Conservation (phyloP, 2,113 vertebrate species). For the Gymnogyps californianus region DNA sequence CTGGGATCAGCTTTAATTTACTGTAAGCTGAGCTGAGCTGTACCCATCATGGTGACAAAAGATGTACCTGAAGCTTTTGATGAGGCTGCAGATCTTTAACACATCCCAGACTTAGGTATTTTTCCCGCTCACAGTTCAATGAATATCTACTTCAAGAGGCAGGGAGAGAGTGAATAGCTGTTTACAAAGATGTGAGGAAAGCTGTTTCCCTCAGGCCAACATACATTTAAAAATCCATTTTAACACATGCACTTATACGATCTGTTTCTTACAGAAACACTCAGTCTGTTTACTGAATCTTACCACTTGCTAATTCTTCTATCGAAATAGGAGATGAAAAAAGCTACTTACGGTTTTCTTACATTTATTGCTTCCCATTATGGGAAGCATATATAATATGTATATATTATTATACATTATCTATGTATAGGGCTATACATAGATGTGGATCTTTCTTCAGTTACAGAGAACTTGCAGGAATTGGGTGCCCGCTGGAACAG, state of each 20-base stretch:
- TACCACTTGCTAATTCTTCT: neutral
- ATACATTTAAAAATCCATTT: slow-evolving; percentile 41
- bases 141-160: neutral
- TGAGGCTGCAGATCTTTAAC: slow-evolving; percentile 34
- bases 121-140: slow-evolving; percentile 5
- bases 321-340: neutral
- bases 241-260: neutral
- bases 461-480: neutral
- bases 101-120: neutral
- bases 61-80: slow-evolving; percentile 36
- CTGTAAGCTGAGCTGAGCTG: slow-evolving; percentile 9
- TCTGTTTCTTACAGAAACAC: neutral
- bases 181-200: slow-evolving; percentile 47
- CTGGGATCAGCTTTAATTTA: slow-evolving; percentile 49
- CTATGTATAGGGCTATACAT: neutral
- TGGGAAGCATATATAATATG: neutral
- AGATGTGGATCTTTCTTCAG: neutral
- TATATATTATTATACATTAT: no score
- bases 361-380: neutral
- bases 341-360: neutral
- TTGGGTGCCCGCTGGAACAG: neutral
- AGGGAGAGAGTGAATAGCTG: slow-evolving; percentile 5
- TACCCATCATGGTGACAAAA: slow-evolving; percentile 40
- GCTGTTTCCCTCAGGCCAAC: slow-evolving; percentile 15
- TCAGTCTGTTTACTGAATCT: neutral